Evolutionary conservation across 1,140 invertebrate species (phyloP).

Genomic region (Andrena cerasifolii): DNA sequence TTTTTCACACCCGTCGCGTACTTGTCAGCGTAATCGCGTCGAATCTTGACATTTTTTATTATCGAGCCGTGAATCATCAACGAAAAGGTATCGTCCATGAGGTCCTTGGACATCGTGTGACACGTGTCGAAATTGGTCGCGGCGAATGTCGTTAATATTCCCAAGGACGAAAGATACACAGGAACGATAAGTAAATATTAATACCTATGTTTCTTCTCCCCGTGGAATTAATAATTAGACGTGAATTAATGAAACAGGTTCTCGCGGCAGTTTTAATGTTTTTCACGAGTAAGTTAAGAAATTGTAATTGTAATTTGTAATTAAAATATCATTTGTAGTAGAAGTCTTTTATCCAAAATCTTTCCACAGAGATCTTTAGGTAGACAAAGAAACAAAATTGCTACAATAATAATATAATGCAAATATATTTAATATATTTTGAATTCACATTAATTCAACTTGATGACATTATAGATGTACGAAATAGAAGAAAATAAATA

Average conservation of each 20-base stretch:
- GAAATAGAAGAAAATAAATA: no score
- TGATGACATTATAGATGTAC: no score
- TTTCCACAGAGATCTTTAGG: no score
- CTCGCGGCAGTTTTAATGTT: background rate
- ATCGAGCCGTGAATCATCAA: conserved; percentile 42
- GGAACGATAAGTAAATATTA: background rate
- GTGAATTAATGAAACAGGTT: background rate
- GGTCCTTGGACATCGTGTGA: conserved; percentile 26
- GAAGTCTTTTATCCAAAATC: no score
- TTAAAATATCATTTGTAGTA: background rate
- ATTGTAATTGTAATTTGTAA: background rate
- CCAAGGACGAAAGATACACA: conserved; percentile 9
- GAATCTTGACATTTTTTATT: conserved; percentile 44
- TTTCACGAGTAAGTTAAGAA: background rate
- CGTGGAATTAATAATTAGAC: background rate
- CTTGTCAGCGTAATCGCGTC: background rate
- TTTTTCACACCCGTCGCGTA: no score
- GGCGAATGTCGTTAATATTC: conserved; percentile 4
- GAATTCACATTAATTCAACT: no score
- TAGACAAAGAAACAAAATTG: no score
- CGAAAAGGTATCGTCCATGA: background rate
- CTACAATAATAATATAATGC: no score
- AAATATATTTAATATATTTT: no score
- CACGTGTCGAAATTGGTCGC: background rate
- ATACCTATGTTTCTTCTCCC: background rate